These are phyloP conservation scores for Rhagonycha fulva DNA, from an alignment of 2,888 invertebrate genomes.

Conservation along the genomic window DNA sequence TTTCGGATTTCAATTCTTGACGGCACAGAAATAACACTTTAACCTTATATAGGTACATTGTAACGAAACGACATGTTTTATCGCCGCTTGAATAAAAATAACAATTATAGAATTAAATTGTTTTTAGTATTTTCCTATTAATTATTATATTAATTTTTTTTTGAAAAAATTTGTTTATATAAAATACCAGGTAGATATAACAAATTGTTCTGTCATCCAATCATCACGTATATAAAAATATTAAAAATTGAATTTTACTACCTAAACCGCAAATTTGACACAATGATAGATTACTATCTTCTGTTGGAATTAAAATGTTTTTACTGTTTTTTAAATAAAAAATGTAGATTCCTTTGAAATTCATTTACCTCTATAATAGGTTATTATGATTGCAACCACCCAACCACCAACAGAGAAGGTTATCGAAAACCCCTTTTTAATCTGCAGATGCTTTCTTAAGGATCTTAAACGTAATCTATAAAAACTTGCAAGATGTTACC, in stretches of 20 bases:
- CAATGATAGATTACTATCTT: too few relatives aligned
- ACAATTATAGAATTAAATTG: too few relatives aligned
- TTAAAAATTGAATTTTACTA: not conserved
- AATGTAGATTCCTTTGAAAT: not conserved
- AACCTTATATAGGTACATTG: too few relatives aligned
- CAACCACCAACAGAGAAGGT: not conserved
- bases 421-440: not conserved
- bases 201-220: too few relatives aligned
- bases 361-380: not conserved
- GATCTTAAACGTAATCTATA: not conserved
- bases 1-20: too few relatives aligned
- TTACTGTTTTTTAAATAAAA: not conserved
- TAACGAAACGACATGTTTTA: too few relatives aligned
- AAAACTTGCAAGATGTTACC: not conserved
- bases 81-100: too few relatives aligned
- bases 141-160: too few relatives aligned
- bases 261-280: not conserved
- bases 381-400: not conserved
- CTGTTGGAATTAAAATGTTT: not conserved
- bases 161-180: too few relatives aligned
- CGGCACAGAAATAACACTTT: too few relatives aligned
- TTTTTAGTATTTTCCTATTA: too few relatives aligned
- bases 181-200: too few relatives aligned
- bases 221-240: not conserved
- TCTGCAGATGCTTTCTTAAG: not conserved